A percentile compares a stretch with the other conserved stretches of the same genome.
These are phyloP conservation scores for Palythoa caribaeorum DNA, from an alignment of 92 coral and sea anemone genomes.

Conservation along the genomic window DNA sequence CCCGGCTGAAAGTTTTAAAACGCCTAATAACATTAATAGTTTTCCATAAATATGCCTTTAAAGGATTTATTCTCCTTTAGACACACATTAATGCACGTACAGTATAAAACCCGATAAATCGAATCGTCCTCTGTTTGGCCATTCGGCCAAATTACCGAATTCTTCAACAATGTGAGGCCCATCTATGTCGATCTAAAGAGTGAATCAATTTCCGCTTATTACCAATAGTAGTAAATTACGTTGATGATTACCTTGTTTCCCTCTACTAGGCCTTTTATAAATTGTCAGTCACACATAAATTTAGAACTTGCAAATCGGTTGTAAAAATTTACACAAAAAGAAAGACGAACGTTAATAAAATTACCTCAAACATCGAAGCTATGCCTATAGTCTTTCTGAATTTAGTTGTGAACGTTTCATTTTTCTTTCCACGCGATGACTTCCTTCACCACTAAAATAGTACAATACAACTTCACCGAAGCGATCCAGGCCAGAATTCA, in stretches of 20 bases:
- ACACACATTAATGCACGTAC: background rate
- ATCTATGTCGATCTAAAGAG: slow-evolving; percentile 27
- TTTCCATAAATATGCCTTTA: no score
- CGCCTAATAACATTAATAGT: no score
- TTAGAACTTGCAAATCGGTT: slow-evolving; percentile 7
- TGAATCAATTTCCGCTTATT: background rate
- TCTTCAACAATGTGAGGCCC: slow-evolving; percentile 32
- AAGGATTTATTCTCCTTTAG: no score
- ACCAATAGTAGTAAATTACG: background rate
- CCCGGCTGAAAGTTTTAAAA: no score
- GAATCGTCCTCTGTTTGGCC: slow-evolving; percentile 45
- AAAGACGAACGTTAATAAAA: slow-evolving; percentile 12
- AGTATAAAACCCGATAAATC: slow-evolving; percentile 32
- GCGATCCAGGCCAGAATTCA: background rate
- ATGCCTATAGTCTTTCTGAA: background rate
- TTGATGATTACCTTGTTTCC: background rate
- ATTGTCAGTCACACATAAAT: background rate
- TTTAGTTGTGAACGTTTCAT: slow-evolving; percentile 6
- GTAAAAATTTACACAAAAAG: background rate
- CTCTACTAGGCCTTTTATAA: background rate
- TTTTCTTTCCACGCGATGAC: slow-evolving; percentile 6
- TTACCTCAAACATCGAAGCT: slow-evolving; percentile 12
- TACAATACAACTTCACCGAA: background rate
- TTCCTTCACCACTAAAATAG: slow-evolving; percentile 5
- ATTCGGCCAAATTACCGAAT: slow-evolving; percentile 25